Percentiles rank a stretch among this genome's conserved stretches.
phyloP scores from a whole-genome alignment of 2,797 vertebrate genomes.

The Channa striata region DNA sequence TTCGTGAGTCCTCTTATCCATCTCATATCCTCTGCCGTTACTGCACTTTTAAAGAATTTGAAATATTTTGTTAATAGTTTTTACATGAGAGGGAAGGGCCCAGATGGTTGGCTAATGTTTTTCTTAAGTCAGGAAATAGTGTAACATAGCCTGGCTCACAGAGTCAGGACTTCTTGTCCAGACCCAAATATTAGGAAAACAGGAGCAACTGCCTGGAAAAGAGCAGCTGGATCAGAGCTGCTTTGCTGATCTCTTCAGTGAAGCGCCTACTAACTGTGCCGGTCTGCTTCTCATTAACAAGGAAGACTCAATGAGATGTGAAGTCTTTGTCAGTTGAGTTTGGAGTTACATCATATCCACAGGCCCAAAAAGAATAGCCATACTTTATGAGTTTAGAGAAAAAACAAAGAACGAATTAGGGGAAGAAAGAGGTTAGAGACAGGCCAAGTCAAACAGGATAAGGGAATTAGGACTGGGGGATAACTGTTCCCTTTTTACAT shows the following conservation, averaged over 20 bases:
- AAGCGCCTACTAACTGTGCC: conserved; percentile 1
- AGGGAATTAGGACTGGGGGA: background rate
- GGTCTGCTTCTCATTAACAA: conserved; percentile 36
- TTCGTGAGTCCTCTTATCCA: conserved; percentile 85
- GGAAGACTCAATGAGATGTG: conserved; percentile 24
- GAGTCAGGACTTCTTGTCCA: conserved; percentile 25
- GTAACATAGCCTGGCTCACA: conserved; percentile 22
- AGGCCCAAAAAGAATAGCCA: background rate
- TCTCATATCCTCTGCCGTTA: conserved; percentile 42
- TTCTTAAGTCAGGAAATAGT: conserved; percentile 36
- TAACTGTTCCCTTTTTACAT: background rate
- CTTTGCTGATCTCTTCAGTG: background rate
- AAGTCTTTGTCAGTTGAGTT: conserved; percentile 17
- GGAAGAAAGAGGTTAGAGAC: background rate
- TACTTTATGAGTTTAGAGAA: background rate
- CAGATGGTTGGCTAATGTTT: background rate
- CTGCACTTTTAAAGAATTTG: conserved; percentile 47
- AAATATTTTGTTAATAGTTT: conserved; percentile 29
- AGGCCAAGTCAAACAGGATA: conserved; percentile 2
- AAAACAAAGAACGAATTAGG: background rate
- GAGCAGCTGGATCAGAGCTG: conserved; percentile 32
- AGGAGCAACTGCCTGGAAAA: conserved; percentile 4
- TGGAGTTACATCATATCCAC: conserved; percentile 34
- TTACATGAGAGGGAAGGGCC: accelerated
- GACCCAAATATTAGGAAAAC: conserved; percentile 65